Evolutionary conservation across 2,113 vertebrate species (phyloP).

Genomic region (Sorex araneus): DNA sequence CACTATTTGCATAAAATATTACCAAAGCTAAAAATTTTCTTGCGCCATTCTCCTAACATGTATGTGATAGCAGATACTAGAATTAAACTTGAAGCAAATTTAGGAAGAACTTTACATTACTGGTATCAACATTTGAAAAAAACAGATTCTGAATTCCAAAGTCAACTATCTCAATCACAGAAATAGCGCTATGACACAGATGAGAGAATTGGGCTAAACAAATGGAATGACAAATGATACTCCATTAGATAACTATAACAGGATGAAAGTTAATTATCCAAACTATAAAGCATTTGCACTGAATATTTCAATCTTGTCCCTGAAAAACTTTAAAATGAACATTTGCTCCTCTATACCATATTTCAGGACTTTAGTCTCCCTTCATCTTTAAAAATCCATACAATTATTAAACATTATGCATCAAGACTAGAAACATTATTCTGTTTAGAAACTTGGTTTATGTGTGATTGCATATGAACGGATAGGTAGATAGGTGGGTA

Average conservation of each 20-base stretch:
- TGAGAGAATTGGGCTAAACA: slow-evolving; percentile 72
- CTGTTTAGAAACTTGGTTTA: slow-evolving; percentile 49
- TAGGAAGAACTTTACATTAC: slow-evolving; percentile 44
- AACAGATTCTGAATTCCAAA: slow-evolving; percentile 75
- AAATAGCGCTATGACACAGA: slow-evolving; percentile 75
- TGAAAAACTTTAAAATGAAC: slow-evolving; percentile 68
- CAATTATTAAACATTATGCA: slow-evolving; percentile 37
- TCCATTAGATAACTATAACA: slow-evolving; percentile 61
- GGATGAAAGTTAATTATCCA: slow-evolving; percentile 75
- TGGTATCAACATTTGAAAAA: slow-evolving; percentile 37
- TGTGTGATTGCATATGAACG: slow-evolving; percentile 19
- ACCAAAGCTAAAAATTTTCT: slow-evolving; percentile 32
- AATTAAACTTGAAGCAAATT: slow-evolving; percentile 41
- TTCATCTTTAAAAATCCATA: slow-evolving; percentile 60
- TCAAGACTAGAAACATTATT: slow-evolving; percentile 33
- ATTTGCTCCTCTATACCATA: slow-evolving; percentile 31
- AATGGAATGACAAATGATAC: slow-evolving; percentile 81
- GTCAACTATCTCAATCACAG: slow-evolving; percentile 53
- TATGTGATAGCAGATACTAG: background rate
- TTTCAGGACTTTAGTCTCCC: slow-evolving; percentile 59
- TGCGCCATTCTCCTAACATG: slow-evolving; percentile 17
- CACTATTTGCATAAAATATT: slow-evolving; percentile 53
- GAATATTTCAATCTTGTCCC: slow-evolving; percentile 64
- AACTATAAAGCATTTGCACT: slow-evolving; percentile 60
- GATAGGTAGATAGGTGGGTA: background rate